These are phyloP conservation scores for Notoglanidium macrostoma DNA, from an alignment of 2,797 vertebrate species.

Conservation along the genomic window DNA sequence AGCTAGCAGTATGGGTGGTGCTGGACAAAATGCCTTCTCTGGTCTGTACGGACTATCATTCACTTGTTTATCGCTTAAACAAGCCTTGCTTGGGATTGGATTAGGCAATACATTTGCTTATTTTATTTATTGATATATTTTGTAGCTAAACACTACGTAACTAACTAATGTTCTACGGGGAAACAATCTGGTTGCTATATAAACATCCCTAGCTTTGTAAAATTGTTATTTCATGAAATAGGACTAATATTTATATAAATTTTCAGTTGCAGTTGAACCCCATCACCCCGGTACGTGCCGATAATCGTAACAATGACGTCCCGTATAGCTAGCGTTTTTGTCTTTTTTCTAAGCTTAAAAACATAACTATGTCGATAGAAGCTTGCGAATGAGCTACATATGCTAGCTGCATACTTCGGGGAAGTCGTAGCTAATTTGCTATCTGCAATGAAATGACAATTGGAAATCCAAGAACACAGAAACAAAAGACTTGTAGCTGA, in stretches of 20 bases:
- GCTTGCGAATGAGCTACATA: not conserved
- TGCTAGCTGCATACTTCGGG: not conserved
- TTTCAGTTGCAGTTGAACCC: not conserved
- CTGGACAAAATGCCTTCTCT: not conserved
- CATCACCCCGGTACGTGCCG: not conserved
- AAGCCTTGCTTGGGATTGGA: not conserved
- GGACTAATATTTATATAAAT: not conserved
- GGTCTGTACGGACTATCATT: not conserved
- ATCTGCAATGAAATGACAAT: not conserved
- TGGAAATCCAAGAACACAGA: not conserved
- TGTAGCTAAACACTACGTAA: not conserved
- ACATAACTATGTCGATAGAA: not conserved
- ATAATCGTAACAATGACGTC: not conserved
- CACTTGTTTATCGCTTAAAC: not conserved
- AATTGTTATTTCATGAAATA: not conserved
- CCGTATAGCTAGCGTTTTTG: not conserved
- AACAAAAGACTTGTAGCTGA: not conserved
- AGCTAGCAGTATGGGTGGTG: not conserved
- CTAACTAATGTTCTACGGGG: not conserved
- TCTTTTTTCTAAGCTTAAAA: not conserved
- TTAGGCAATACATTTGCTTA: not conserved
- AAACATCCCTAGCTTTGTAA: not conserved
- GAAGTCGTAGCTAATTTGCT: not conserved
- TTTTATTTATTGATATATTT: not conserved
- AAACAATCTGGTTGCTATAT: not conserved